Evolutionary conservation across 2,888 invertebrate species (phyloP), one percentile per base, ranked within the genome.

Genomic region (Ectobius pallidus): DNA sequence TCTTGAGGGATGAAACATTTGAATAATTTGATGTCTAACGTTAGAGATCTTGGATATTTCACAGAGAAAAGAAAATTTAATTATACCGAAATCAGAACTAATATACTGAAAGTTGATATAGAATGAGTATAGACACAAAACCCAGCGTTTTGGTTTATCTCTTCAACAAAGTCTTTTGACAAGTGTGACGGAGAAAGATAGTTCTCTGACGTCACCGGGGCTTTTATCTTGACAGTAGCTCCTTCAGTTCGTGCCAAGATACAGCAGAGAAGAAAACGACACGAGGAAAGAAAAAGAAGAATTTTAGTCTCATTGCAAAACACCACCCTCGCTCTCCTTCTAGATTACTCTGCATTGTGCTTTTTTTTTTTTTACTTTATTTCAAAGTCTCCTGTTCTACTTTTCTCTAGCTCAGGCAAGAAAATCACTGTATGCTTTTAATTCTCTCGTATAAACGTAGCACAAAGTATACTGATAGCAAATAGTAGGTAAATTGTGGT

Each of bases 291-390:
- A 3, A 58, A 58, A 58, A 58, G 16, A 4, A 25, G 22, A 3
- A 27, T n/a, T 58, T n/a, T 30, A 30, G 25, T 58, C 58, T n/a
- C 30, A 58, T 58, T 32, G 30, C 58, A 32, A 55, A 58, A 22
- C 58, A 6, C 30, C 30, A 58, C 14, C 58, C 32, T 58, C 11
- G 32, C 58, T 30, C 32, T 20, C 9, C n/a, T n/a, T 30, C n/a
- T 58, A 32, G 30, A 30, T 58, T 58, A 27, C 32, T 58, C 58
- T 3, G n/a, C 25, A 30, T 58, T 58, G 27, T 0, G 20, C 9
- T 32, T 58, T 27, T 25, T 58, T 58, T 58, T 58, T 27, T 30
- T 32, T 58, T 30, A 30, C 25, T 14, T 14, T 58, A 16, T 3
- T 55, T 22, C 55, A 30, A 22, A 18, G 11, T 16, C 27, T 58